A percentile compares a stretch with the other conserved stretches of the same genome.
phyloP scores from a whole-genome alignment of 2,113 vertebrate species.

The Anarrhichthys ocellatus region DNA sequence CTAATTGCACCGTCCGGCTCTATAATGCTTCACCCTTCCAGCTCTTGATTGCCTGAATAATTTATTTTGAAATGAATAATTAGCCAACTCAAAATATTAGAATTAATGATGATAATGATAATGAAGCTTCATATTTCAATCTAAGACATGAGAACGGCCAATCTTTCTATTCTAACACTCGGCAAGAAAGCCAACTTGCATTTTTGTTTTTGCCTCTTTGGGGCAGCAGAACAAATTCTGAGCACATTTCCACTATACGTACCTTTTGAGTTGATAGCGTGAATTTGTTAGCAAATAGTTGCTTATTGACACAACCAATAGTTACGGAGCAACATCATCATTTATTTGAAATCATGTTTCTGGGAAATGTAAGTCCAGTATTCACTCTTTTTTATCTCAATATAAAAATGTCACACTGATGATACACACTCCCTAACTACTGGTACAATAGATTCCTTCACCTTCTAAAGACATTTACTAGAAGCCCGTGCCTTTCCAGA shows the following conservation, averaged over 20 bases:
- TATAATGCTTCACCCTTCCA: neutral
- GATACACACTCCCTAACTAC: neutral
- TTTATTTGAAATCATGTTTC: neutral
- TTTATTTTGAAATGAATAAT: neutral
- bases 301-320: neutral
- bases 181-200: neutral
- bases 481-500: slow-evolving; percentile 18
- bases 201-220: neutral
- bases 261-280: neutral
- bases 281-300: neutral
- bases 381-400: neutral
- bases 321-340: neutral
- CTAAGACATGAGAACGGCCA: neutral
- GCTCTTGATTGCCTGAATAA: neutral
- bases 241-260: neutral
- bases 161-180: neutral
- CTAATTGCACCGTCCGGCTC: no score
- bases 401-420: neutral
- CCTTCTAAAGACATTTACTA: slow-evolving; percentile 3
- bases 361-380: neutral
- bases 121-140: neutral
- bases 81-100: neutral
- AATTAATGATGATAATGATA: neutral
- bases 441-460: neutral
- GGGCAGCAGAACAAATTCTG: neutral